Evolutionary conservation across 2,888 invertebrate genomes (phyloP), one percentile per base, ranked within the genome.

Genomic region (Cataglyphis rosenhaueri): DNA sequence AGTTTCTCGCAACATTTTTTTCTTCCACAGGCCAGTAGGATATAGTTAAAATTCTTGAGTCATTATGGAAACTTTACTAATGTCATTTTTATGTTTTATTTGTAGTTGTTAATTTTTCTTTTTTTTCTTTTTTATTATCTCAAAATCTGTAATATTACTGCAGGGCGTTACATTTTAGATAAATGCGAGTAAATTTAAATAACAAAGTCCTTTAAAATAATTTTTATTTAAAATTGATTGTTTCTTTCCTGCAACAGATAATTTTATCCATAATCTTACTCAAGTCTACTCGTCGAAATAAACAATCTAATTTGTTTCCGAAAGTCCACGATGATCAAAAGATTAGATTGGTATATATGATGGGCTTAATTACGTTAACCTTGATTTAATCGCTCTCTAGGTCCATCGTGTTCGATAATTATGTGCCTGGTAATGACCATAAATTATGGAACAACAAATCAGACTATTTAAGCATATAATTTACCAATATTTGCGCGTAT

Each of bases 391-490:
- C 78, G 78, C n/a, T n/a, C 15, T 38, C 29, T 21, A 48, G 59
- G 59, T 71, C 71, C 59, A 59, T 35, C 44, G 70, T 59, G 78
- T 44, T 61, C 61, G 70, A 71, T 59, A 78, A 78, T 78, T 78
- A 78, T 78, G 70, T 68, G 59, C 44, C 25, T 71, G 59, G 71
- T 78, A 78, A 78, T 78, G 71, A 70, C 78, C 78, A 70, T 78
- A 78, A 78, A 78, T 78, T 78, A 78, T 59, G 59, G 59, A 59
- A 71, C 78, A 70, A 78, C 78, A 78, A 78, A 78, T 78, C 78
- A 78, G 59, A 55, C 71, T 59, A 59, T 78, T 78, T 78, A 70
- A 78, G 78, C 70, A 70, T 70, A 44, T 59, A 59, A 78, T 78
- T 78, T 78, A 70, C 71, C 55, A 78, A 78, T 78, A 78, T 78